Evolutionary conservation across 2,113 vertebrate genomes (phyloP), one percentile per base, ranked within the genome.

Genomic region (Entelurus aequoreus): DNA sequence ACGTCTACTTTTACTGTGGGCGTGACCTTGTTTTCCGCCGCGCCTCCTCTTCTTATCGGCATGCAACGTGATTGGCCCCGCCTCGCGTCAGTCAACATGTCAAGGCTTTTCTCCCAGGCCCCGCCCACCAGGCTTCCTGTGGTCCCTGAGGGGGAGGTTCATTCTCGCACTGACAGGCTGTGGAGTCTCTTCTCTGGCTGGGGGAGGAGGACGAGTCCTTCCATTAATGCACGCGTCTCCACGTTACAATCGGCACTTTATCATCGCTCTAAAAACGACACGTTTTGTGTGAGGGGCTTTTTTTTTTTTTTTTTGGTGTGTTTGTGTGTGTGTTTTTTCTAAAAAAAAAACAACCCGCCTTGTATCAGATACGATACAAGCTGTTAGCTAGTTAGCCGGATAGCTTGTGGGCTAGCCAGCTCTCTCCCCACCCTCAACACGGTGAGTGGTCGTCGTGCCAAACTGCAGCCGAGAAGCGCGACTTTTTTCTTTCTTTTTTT

Each of bases 401-500:
- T 78, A 78, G 72, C 71, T 65, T 68, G 78, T 19, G 61, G 64
- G 78, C 75, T 75, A 79, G 71, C 75, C 69, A 62, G 68, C 79
- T 66, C 37, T 50, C 72, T 15, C 48, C 19, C 86, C 84, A 83
- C 86, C 84, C 86, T 85, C 75, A 15, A n/a, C 56, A 36, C 19
- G 70, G 76, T 79, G 75, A 77, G 81, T 79, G 76, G 74, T 84
- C 83, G 76, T 74, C 66, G 75, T 57, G 63, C 64, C 71, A 78
- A 76, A 74, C 82, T 79, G 74, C 75, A 63, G 71, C 74, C 61
- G 68, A 37, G 61, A 77, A 81, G 74, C 75, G 58, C 52, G 66
- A 60, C 47, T 51, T 55, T 66, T 66, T 19, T 19, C 19, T 19
- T 19, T 19, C 19, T 64, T 48, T 14, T 48, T 49, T 16, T 49